Evolutionary conservation across 2,888 invertebrate genomes (phyloP).

Genomic region (Protonemura montana): DNA sequence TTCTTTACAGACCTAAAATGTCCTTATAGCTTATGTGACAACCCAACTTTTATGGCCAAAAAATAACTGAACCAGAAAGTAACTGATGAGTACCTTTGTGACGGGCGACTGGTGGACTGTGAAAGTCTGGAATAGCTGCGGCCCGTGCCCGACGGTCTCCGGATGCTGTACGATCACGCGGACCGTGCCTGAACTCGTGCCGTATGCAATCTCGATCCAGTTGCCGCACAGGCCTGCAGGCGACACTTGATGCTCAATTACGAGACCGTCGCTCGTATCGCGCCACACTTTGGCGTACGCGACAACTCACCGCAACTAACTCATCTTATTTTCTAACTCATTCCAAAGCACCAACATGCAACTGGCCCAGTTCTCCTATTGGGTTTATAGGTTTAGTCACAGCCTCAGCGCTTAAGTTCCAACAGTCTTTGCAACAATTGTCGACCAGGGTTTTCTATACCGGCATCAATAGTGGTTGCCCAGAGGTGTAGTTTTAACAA

Average conservation of each 20-base stretch:
- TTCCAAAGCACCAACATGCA: too few relatives aligned
- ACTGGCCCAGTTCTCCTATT: too few relatives aligned
- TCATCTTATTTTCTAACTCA: too few relatives aligned
- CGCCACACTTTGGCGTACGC: not conserved
- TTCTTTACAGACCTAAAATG: too few relatives aligned
- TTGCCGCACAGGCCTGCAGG: slow-evolving; percentile 89
- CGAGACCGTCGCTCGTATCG: not conserved
- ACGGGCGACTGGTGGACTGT: slow-evolving; percentile 96
- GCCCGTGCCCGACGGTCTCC: slow-evolving; percentile 97
- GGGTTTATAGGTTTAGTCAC: too few relatives aligned
- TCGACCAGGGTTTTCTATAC: too few relatives aligned
- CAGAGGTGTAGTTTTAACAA: too few relatives aligned
- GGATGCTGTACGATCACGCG: slow-evolving; percentile 98
- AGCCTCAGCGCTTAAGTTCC: too few relatives aligned
- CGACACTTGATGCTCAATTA: slow-evolving; percentile 42
- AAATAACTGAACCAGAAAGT: too few relatives aligned
- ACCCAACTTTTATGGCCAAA: not conserved
- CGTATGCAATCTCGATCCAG: slow-evolving; percentile 99
- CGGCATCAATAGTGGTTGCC: too few relatives aligned
- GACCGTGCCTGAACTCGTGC: slow-evolving; percentile 94
- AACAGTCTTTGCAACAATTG: too few relatives aligned
- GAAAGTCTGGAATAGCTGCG: slow-evolving; percentile 97
- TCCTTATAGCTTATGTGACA: not conserved
- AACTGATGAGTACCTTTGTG: slow-evolving; percentile 84
- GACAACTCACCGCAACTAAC: too few relatives aligned